A percentile compares a stretch with the other conserved stretches of the same genome.
Conservation (phyloP, 2,888 invertebrate species). For the Amphiduros pacificus region DNA sequence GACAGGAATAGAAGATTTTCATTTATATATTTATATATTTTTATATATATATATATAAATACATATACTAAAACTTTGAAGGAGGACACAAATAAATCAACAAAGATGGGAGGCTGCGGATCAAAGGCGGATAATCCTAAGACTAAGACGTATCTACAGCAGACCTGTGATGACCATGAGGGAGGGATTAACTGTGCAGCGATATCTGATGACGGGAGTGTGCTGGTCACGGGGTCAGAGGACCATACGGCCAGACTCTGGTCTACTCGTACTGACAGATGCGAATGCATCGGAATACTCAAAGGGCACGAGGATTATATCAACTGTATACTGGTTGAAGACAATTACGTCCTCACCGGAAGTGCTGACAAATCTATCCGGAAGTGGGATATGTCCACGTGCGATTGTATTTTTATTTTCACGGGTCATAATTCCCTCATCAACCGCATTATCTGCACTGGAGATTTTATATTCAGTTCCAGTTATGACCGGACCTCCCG, state of each 20-base stretch:
- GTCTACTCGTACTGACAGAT: slow-evolving; percentile 59
- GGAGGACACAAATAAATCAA: too few species aligned
- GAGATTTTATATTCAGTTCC: slow-evolving; percentile 58
- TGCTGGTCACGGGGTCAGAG: slow-evolving; percentile 63
- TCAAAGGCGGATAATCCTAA: slow-evolving; percentile 15
- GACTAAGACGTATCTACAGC: slow-evolving; percentile 26
- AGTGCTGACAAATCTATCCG: slow-evolving; percentile 62
- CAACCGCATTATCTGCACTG: slow-evolving; percentile 61
- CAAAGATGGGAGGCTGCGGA: slow-evolving; percentile 10
- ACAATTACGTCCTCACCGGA: slow-evolving; percentile 62
- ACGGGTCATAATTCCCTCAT: slow-evolving; percentile 61
- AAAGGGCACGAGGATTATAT: slow-evolving; percentile 62
- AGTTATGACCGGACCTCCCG: slow-evolving; percentile 57
- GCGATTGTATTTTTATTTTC: slow-evolving; percentile 60
- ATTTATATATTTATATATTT: too few species aligned
- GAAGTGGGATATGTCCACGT: slow-evolving; percentile 63
- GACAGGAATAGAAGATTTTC: too few species aligned
- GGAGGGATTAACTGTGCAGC: slow-evolving; percentile 63
- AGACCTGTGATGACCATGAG: slow-evolving; percentile 33
- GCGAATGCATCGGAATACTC: slow-evolving; percentile 62
- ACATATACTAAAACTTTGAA: too few species aligned
- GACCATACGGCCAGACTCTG: slow-evolving; percentile 62
- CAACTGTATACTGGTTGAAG: slow-evolving; percentile 61
- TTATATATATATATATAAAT: too few species aligned
- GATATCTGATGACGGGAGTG: slow-evolving; percentile 62